Conservation (phyloP, 2,888 invertebrate genomes). For the Philonicus albiceps region DNA sequence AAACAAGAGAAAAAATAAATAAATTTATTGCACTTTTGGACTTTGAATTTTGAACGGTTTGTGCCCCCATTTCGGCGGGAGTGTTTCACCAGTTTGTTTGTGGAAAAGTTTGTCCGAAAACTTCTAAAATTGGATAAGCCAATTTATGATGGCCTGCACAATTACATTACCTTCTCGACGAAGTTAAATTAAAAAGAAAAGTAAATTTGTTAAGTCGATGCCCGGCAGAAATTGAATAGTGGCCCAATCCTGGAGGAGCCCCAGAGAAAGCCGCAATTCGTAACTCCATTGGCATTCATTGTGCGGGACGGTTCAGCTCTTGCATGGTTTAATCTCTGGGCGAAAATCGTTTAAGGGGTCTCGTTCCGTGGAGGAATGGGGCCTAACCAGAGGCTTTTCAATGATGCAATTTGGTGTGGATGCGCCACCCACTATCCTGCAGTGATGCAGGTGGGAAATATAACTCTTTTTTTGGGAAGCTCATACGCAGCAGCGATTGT, state of each 20-base stretch:
- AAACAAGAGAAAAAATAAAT: not conserved
- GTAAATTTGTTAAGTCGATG: not conserved
- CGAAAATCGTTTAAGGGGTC: not conserved
- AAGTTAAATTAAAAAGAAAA: slow-evolving; percentile 17
- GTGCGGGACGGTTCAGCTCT: not conserved
- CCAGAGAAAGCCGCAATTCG: not conserved
- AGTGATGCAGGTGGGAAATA: not conserved
- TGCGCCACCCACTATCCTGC: not conserved
- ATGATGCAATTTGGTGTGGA: not conserved
- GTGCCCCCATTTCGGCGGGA: not conserved
- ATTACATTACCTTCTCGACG: not conserved
- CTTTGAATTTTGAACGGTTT: not conserved
- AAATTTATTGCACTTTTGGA: not conserved
- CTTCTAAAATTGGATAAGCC: not conserved
- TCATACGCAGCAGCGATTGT: not conserved
- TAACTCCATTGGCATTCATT: not conserved
- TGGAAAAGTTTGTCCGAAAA: not conserved
- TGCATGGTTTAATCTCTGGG: not conserved
- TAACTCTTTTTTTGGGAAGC: not conserved
- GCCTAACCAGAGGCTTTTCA: not conserved
- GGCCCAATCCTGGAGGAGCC: not conserved
- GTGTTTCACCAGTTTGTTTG: not conserved
- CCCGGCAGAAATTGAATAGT: not conserved
- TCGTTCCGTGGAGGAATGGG: not conserved
- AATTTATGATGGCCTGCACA: not conserved